phyloP scores from a whole-genome alignment of 2,113 vertebrate species.

The Datnioides undecimradiatus region DNA sequence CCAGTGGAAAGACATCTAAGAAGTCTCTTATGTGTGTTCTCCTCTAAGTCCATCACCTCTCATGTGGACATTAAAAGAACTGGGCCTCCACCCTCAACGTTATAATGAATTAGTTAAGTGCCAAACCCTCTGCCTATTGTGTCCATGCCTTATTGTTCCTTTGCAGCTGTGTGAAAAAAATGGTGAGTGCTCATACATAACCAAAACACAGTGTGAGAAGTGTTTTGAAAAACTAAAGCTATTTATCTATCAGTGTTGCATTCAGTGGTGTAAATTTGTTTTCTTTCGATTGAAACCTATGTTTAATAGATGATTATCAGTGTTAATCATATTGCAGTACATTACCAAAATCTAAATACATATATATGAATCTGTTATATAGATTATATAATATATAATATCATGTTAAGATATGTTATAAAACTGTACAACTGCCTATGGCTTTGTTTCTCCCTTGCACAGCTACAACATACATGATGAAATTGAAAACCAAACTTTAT shows the following conservation, averaged over 20 bases:
- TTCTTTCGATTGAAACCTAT: not conserved
- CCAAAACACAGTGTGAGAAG: not conserved
- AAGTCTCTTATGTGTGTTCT: conserved; percentile 77
- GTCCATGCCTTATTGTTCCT: not conserved
- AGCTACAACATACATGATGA: not conserved
- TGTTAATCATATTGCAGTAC: not conserved
- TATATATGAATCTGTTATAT: not conserved
- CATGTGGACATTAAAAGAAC: not conserved
- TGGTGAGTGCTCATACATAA: not conserved
- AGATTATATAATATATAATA: not conserved
- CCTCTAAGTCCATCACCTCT: conserved; percentile 59
- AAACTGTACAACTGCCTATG: not conserved
- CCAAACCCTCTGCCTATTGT: conserved; percentile 17
- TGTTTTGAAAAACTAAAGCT: conserved; percentile 13
- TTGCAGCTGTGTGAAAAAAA: conserved; percentile 16
- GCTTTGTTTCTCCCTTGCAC: not conserved
- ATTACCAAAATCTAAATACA: not conserved
- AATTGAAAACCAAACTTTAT: conserved; percentile 25
- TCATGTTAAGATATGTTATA: not conserved
- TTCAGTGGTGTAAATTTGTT: not conserved
- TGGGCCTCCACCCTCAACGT: not conserved
- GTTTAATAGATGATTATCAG: conserved; percentile 6
- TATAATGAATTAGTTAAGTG: conserved; percentile 20
- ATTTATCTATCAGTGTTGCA: conserved; percentile 9
- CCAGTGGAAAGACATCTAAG: conserved; percentile 34